A percentile compares a stretch with the other conserved stretches of the same genome.
Evolutionary conservation across 2,888 invertebrate genomes (phyloP).

Genomic region (Heliconius cydno): DNA sequence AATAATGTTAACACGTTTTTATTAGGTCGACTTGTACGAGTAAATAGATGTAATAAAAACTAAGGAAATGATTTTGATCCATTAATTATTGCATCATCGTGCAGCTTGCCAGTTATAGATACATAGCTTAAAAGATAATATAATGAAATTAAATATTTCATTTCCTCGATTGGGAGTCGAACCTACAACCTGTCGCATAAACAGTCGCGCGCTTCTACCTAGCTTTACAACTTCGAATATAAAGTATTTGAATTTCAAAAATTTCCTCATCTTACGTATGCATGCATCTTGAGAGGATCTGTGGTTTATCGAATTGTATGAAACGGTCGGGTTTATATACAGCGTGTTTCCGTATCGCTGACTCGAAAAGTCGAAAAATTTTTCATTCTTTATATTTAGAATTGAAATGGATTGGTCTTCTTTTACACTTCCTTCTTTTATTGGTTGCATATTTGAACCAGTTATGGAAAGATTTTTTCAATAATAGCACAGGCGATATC

Average conservation of each 20-base stretch:
- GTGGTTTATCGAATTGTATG: conserved; percentile 19
- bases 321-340: conserved; percentile 13
- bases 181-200: not conserved
- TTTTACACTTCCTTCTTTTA: not conserved
- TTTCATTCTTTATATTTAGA: conserved; percentile 4
- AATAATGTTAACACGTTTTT: not conserved
- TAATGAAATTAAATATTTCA: too few relatives aligned
- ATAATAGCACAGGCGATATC: too few relatives aligned
- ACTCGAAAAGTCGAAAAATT: conserved; percentile 5
- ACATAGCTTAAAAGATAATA: too few relatives aligned
- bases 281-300: conserved; percentile 9
- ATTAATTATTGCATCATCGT: too few relatives aligned
- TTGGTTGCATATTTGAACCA: not conserved
- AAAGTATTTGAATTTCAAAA: conserved; percentile 7
- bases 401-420: not conserved
- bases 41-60: too few relatives aligned
- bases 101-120: too few relatives aligned
- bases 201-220: not conserved
- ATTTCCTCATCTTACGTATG: not conserved
- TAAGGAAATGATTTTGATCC: too few relatives aligned
- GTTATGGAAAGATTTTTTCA: not conserved
- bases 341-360: not conserved
- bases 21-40: too few relatives aligned
- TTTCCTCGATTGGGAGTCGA: not conserved
- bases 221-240: too few relatives aligned